These are phyloP conservation scores for Catocala sponsa DNA, from an alignment of 2,888 invertebrate genomes.

Conservation along the genomic window DNA sequence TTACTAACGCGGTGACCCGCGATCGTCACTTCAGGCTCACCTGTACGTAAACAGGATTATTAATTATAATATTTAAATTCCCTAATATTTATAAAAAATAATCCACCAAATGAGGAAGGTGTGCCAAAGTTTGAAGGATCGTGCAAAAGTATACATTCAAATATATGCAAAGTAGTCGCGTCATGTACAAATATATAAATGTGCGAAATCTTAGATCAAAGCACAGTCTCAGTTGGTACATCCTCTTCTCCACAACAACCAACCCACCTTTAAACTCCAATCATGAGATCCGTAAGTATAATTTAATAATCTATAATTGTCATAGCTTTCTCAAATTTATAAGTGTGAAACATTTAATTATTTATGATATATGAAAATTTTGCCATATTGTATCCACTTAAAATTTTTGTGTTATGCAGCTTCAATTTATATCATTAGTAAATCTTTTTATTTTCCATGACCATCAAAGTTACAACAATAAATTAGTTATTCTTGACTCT, in stretches of 20 bases:
- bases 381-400: too few species aligned
- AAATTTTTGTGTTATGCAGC: too few species aligned
- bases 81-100: constrained; percentile 22
- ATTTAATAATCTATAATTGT: neutral
- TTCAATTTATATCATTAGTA: too few species aligned
- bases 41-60: constrained; percentile 8
- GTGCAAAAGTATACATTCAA: constrained; percentile 46
- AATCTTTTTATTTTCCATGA: too few species aligned
- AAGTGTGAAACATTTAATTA: neutral
- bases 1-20: neutral
- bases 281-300: constrained; percentile 77
- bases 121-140: constrained; percentile 28
- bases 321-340: neutral
- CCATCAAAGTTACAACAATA: too few species aligned
- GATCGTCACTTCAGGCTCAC: neutral
- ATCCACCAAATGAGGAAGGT: constrained; percentile 21
- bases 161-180: constrained; percentile 63
- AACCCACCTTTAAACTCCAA: constrained; percentile 52
- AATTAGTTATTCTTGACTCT: too few species aligned
- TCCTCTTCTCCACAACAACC: constrained; percentile 47
- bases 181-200: constrained; percentile 63
- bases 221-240: constrained; percentile 63
- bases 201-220: constrained; percentile 50
- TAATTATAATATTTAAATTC: constrained; percentile 39
- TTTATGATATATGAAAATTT: too few species aligned